Conservation (phyloP, 1,140 invertebrate species). For the Bombus superbus region DNA sequence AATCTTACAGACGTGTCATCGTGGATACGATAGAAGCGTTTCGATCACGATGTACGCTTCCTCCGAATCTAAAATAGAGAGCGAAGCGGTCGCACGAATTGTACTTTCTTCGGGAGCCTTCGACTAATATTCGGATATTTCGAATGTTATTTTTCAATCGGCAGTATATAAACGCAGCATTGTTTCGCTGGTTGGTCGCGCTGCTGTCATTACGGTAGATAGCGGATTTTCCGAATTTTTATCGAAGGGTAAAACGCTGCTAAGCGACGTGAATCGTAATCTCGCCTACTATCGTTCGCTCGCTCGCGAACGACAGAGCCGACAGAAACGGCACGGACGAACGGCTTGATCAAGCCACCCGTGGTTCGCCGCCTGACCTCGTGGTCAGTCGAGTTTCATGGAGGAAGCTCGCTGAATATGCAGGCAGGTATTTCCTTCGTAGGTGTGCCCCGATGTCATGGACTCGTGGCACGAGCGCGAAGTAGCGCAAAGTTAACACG, state of each 20-base stretch:
- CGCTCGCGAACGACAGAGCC: background rate
- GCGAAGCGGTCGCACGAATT: too few relatives aligned
- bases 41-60: too few relatives aligned
- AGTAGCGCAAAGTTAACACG: constrained; percentile 60
- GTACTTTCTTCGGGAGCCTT: background rate
- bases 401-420: constrained; percentile 64
- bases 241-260: too few relatives aligned
- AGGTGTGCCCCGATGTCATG: constrained; percentile 71
- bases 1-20: background rate
- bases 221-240: too few relatives aligned
- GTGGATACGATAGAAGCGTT: background rate
- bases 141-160: too few relatives aligned
- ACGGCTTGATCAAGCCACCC: constrained; percentile 10
- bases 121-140: too few relatives aligned
- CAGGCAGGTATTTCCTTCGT: constrained; percentile 64
- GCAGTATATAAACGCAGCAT: too few relatives aligned
- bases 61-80: background rate
- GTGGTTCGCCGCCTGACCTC: too few relatives aligned
- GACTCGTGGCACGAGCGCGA: constrained; percentile 60
- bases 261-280: background rate
- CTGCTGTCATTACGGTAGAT: too few relatives aligned
- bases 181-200: too few relatives aligned
- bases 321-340: background rate
- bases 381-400: constrained; percentile 55
- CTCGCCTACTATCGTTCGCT: background rate